Percentiles rank a stretch among this genome's conserved stretches.
Evolutionary conservation across 2,888 invertebrate genomes (phyloP).

Genomic region (Cryptops parisi): DNA sequence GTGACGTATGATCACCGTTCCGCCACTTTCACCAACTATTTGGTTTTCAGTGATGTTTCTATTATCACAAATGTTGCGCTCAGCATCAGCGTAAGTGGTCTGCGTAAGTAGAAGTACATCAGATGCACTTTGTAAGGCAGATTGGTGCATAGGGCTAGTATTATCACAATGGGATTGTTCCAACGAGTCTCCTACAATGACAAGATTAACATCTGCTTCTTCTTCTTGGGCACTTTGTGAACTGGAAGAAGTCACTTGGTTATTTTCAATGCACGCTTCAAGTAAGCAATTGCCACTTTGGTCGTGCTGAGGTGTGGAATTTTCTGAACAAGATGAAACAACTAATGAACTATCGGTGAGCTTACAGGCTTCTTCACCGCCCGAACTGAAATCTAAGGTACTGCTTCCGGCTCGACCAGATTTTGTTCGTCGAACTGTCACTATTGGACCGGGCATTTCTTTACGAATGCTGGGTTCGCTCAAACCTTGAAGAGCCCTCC

Average conservation of each 20-base stretch:
- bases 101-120: background rate
- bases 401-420: constrained; percentile 1
- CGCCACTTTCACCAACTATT: background rate
- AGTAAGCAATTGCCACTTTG: too few species aligned
- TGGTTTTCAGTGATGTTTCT: too few species aligned
- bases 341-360: background rate
- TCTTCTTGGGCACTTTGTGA: too few species aligned
- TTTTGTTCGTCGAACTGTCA: constrained; percentile 8
- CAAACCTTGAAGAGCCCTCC: background rate
- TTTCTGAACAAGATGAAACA: background rate
- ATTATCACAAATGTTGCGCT: too few species aligned
- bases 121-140: background rate
- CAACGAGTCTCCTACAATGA: background rate
- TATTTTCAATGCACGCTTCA: too few species aligned
- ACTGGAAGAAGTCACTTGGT: too few species aligned
- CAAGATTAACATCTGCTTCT: background rate
- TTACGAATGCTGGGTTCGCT: background rate
- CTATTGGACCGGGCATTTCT: background rate
- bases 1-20: background rate
- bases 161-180: background rate
- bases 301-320: background rate
- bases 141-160: background rate
- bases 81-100: background rate
- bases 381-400: background rate
- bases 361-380: background rate